Evolutionary conservation across 2,888 invertebrate genomes (phyloP).

Genomic region (Limnephilus marmoratus): DNA sequence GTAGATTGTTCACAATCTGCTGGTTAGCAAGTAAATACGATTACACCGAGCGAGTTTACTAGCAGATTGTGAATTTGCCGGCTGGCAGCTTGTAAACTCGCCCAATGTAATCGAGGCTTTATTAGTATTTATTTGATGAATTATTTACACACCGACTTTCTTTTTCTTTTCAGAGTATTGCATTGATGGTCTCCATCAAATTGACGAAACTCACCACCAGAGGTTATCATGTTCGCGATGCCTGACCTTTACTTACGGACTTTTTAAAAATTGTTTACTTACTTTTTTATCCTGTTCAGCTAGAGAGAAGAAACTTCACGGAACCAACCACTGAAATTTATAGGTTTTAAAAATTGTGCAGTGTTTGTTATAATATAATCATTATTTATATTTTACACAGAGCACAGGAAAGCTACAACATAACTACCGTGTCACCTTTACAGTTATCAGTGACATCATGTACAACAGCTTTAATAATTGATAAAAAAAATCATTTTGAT

Average conservation of each 20-base stretch:
- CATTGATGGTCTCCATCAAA: not conserved
- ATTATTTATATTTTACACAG: not conserved
- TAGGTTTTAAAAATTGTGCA: not conserved
- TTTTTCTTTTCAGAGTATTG: not conserved
- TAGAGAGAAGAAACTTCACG: too few relatives aligned
- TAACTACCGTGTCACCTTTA: not conserved
- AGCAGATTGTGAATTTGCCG: too few relatives aligned
- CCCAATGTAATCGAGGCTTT: too few relatives aligned
- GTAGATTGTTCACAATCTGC: too few relatives aligned
- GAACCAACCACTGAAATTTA: not conserved
- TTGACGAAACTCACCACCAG: not conserved
- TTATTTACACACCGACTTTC: too few relatives aligned
- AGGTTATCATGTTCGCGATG: not conserved
- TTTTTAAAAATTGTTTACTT: too few relatives aligned
- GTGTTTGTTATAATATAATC: not conserved
- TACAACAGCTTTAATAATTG: not conserved
- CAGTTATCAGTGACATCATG: not conserved
- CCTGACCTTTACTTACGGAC: not conserved
- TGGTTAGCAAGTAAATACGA: too few relatives aligned
- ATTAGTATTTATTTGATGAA: too few relatives aligned
- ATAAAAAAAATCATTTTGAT: not conserved
- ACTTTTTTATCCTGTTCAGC: not conserved
- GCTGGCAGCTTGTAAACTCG: too few relatives aligned
- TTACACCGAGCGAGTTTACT: too few relatives aligned
- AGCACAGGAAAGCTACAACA: not conserved